Base-by-base conservation (phyloP, 2,888 invertebrate species). In the Drosophila conformis region DNA sequence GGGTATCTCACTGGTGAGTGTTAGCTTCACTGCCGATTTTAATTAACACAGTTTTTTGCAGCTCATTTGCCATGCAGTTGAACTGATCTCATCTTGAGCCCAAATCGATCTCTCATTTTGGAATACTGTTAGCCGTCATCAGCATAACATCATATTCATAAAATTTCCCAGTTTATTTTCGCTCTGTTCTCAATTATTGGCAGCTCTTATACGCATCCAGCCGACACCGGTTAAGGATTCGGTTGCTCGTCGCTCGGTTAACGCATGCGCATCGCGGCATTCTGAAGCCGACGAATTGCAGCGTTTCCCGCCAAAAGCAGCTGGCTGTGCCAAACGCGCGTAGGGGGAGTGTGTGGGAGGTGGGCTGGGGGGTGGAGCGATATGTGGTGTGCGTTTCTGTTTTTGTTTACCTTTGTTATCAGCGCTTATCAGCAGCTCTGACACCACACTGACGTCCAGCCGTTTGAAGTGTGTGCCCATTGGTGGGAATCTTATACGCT, bases 371-470 rank as follows among this genome's bases (percentile, higher is more conserved):
- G n/a, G n/a, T 56, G 36, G 27, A 38, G 36, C 54, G 38, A 56
- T 56, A 27, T 49, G 40, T 38, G 33, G n/a, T 27, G 11, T 49
- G 48, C 51, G 40, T 54, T 52, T 54, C 63, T 57, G 56, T 64
- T 63, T 83, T 87, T 87, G 87, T 87, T 87, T 87, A 87, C 87
- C 83, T 87, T 89, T 87, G 83, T 89, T 87, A 87, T 87, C 87
- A 89, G 88, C 69, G 86, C 87, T 87, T 86, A 87, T 86, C 85
- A 87, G 72, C 65, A 64, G 64, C 63, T 73, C 81, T 65, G 78
- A 67, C 60, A 51, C 58, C 40, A 61, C 31, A 51, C 38, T 60
- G 60, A 69, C 52, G 73, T 59, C 59, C 66, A 33, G 62, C 54
- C 49, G 58, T 51, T 64, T 88, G 69, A 78, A 86, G 87, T 83